Evolutionary conservation across 1,140 invertebrate species (phyloP).

Genomic region (Ruditapes philippinarum): DNA sequence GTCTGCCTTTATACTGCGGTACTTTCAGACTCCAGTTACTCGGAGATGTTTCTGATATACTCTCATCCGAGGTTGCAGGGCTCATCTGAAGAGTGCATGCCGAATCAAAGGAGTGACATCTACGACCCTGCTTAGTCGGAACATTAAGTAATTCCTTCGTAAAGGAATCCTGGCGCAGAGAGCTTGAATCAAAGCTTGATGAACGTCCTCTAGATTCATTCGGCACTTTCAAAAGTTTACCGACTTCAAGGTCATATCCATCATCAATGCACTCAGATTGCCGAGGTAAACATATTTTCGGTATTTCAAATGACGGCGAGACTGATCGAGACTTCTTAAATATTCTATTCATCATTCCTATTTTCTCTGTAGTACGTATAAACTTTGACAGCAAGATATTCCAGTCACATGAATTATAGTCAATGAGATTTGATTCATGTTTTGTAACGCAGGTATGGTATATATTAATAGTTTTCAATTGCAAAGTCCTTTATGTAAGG

Average conservation of each 20-base stretch:
- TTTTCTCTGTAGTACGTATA: neutral
- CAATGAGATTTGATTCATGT: neutral
- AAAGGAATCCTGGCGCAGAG: slow-evolving; percentile 67
- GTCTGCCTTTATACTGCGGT: slow-evolving; percentile 72
- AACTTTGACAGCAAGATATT: neutral
- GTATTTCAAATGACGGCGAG: slow-evolving; percentile 81
- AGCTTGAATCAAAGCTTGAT: slow-evolving; percentile 81
- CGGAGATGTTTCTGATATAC: slow-evolving; percentile 68
- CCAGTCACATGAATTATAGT: neutral
- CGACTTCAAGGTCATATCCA: slow-evolving; percentile 44
- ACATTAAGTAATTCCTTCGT: slow-evolving; percentile 70
- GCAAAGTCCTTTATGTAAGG: neutral
- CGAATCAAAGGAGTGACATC: slow-evolving; percentile 76
- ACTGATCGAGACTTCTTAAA: slow-evolving; percentile 76
- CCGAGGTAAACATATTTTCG: slow-evolving; percentile 79
- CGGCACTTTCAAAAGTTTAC: slow-evolving; percentile 72
- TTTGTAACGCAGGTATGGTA: neutral
- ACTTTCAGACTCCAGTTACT: slow-evolving; percentile 66
- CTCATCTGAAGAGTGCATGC: slow-evolving; percentile 68
- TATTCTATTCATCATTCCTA: slow-evolving; percentile 70
- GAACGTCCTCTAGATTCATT: slow-evolving; percentile 76
- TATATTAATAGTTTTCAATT: neutral
- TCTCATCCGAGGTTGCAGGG: slow-evolving; percentile 77
- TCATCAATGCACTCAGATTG: slow-evolving; percentile 78
- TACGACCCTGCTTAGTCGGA: slow-evolving; percentile 63